A percentile compares a stretch with the other conserved stretches of the same genome.
phyloP scores from a whole-genome alignment of 2,888 invertebrate species.

The Phalera bucephala region DNA sequence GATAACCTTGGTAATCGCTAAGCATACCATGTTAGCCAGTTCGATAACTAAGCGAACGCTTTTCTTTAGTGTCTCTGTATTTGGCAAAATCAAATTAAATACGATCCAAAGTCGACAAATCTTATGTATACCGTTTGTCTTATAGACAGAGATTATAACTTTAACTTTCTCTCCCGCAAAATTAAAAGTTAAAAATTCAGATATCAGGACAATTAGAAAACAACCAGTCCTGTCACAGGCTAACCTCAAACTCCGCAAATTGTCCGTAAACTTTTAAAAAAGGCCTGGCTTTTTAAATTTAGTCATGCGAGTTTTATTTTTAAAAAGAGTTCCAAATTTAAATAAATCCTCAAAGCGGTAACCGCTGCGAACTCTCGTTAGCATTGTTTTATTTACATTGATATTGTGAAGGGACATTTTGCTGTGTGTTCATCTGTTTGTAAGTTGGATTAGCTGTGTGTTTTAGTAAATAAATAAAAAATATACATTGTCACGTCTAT shows the following conservation, averaged over 20 bases:
- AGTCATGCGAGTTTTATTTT: slow-evolving; percentile 30
- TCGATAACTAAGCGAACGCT: too few relatives aligned
- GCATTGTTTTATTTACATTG: slow-evolving; percentile 27
- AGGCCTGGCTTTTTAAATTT: slow-evolving; percentile 23
- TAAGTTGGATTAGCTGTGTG: too few relatives aligned
- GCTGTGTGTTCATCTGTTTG: slow-evolving; percentile 22
- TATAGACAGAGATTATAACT: too few relatives aligned
- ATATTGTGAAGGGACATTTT: slow-evolving; percentile 21
- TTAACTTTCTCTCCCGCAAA: background rate
- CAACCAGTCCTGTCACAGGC: slow-evolving; percentile 9
- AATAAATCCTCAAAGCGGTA: slow-evolving; percentile 37
- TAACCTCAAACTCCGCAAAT: slow-evolving; percentile 21
- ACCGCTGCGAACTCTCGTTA: slow-evolving; percentile 1
- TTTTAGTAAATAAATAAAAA: too few relatives aligned
- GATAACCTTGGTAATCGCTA: too few relatives aligned
- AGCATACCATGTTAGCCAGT: too few relatives aligned
- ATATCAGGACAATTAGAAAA: slow-evolving; percentile 9
- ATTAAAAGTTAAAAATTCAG: background rate
- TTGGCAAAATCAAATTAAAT: too few relatives aligned
- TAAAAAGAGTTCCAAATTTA: slow-evolving; percentile 37
- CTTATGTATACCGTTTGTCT: too few relatives aligned
- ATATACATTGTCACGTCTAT: too few relatives aligned
- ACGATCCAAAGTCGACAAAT: too few relatives aligned
- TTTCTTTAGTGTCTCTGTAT: too few relatives aligned
- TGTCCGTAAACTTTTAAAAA: slow-evolving; percentile 22